Evolutionary conservation across 2,888 invertebrate genomes (phyloP).

Genomic region (Dicyrtomina minuta): DNA sequence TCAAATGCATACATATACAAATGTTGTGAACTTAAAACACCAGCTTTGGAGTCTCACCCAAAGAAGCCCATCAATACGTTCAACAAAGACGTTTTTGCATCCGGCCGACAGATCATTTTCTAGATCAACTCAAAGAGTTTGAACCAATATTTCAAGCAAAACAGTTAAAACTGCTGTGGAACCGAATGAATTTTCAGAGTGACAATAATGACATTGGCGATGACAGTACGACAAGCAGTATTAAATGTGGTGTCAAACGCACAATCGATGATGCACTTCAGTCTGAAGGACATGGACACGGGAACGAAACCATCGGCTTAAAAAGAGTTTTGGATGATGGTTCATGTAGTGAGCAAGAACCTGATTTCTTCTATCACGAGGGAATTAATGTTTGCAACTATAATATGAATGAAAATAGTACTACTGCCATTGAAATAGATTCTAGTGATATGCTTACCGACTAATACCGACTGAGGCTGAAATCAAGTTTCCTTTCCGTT

Average conservation of each 20-base stretch:
- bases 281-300: background rate
- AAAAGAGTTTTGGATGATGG: conserved; percentile 8
- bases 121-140: conserved; percentile 66
- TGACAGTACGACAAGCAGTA: too few relatives aligned
- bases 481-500: too few relatives aligned
- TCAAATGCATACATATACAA: too few relatives aligned
- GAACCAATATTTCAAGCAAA: conserved; percentile 69
- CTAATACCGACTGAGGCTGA: too few relatives aligned
- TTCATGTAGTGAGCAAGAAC: too few relatives aligned
- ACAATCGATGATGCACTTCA: conserved; percentile 13
- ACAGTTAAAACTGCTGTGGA: conserved; percentile 54
- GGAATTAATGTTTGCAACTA: too few relatives aligned
- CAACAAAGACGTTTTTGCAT: conserved; percentile 67
- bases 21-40: too few relatives aligned
- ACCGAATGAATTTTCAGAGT: background rate
- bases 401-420: too few relatives aligned
- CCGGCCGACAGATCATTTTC: conserved; percentile 68
- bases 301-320: background rate
- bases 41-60: conserved; percentile 57
- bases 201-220: background rate
- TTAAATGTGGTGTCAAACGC: background rate
- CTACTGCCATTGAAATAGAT: too few relatives aligned
- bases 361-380: too few relatives aligned
- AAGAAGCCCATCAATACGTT: conserved; percentile 63
- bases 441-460: too few relatives aligned